Evolutionary conservation across 2,888 invertebrate genomes (phyloP), one percentile per base, ranked within the genome.

Genomic region (Parapristionchus giblindavisi): DNA sequence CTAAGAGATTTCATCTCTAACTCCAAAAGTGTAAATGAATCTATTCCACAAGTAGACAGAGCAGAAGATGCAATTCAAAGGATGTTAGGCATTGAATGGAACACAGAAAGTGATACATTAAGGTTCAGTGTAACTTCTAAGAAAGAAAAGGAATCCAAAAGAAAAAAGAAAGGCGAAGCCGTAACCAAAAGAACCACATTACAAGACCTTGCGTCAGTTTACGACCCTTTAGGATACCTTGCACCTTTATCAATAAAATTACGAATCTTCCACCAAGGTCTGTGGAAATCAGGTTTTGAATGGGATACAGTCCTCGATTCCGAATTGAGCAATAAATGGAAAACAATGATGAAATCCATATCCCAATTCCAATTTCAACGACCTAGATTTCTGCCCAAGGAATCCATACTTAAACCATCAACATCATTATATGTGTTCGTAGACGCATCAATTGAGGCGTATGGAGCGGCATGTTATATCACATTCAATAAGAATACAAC

Each of bases 1-100:
- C 34, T 66, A 17, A 40, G 65, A 8, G 66, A 66, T 66, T 66
- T 66, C 48, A 51, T 8, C 2, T 66, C 66, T 24, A 66, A 66
- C 32, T 48, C 32, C 4, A 6, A 6, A 5, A 27, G 8, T 17
- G 2, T 65, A 5, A 66, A 66, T 34, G 21, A 29, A 4, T 34
- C 32, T 3, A 29, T 66, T n/a, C 48, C 51, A 14, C 2, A 17
- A 6, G 3, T 5, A 32, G 66, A 66, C 34, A 8, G 34, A 34
- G 11, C 51, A 27, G 34, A 4, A 1, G 52, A 51, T 11, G 2
- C 51, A 4, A 21, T 6, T 6, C 48, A 66, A 24, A 66, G 51
- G 6, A 14, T 66, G 1, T 34, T 66, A 3, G 66, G 66, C 1
- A 51, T 66, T 32, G 17, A 2, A 3, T 66, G 66, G 66, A 32